Percentiles rank a stretch among this genome's conserved stretches.
phyloP scores from a whole-genome alignment of 2,797 vertebrate species.

The Falco columbarius region DNA sequence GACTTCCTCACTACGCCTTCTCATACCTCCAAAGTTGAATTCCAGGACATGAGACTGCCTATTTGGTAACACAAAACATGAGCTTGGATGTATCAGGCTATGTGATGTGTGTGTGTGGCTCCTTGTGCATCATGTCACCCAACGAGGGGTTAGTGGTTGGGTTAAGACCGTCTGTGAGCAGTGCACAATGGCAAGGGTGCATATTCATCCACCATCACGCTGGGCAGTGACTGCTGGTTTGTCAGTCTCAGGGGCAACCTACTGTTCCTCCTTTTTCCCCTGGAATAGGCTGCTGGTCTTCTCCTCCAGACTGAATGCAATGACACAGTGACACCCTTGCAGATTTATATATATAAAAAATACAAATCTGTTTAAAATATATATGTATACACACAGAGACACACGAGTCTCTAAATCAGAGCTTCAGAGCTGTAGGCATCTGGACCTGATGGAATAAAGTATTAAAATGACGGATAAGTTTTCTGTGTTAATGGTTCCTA shows the following conservation, averaged over 20 bases:
- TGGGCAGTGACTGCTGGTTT: not conserved
- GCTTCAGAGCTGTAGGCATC: not conserved
- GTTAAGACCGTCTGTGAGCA: not conserved
- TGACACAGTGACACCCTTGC: not conserved
- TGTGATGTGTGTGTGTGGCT: accelerated
- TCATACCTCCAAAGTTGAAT: not conserved
- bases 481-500: constrained; percentile 35
- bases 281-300: not conserved
- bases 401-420: not conserved
- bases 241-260: not conserved
- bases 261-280: not conserved
- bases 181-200: accelerated
- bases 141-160: not conserved
- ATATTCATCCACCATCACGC: accelerated
- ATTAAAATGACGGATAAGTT: constrained; percentile 50
- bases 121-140: not conserved
- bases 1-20: not conserved
- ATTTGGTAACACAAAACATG: not conserved
- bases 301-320: not conserved
- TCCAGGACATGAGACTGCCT: not conserved
- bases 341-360: not conserved
- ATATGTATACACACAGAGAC: no score
- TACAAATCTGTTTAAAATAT: not conserved
- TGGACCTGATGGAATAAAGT: not conserved
- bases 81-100: not conserved